Conservation (phyloP, 2,888 invertebrate species). For the Melinaea marsaeus region DNA sequence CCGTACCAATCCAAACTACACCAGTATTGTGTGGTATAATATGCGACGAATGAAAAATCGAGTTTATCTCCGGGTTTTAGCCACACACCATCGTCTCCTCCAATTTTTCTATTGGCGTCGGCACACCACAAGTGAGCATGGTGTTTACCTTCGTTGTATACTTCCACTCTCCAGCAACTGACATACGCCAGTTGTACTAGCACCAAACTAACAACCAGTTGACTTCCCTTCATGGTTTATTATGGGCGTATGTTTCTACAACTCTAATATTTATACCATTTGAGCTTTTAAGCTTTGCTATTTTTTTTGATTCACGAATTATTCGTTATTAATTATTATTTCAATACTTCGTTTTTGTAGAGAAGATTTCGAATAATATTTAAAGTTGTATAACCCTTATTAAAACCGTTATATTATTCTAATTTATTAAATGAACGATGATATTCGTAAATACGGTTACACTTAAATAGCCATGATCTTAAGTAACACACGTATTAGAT, state of each 20-base stretch:
- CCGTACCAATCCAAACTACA: conserved; percentile 2
- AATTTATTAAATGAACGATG: too few relatives aligned
- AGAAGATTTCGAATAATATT: too few relatives aligned
- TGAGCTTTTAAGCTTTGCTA: too few relatives aligned
- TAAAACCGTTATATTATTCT: too few relatives aligned
- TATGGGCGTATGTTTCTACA: background rate
- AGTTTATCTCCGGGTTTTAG: background rate
- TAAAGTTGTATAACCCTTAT: too few relatives aligned
- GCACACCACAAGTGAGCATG: conserved; percentile 2
- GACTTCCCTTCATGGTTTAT: background rate
- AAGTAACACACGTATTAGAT: too few relatives aligned
- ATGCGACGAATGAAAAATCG: background rate
- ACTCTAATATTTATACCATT: too few relatives aligned
- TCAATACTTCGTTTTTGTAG: too few relatives aligned
- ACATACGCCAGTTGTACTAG: background rate
- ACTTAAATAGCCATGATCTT: too few relatives aligned
- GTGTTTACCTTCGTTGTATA: background rate
- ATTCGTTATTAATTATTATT: too few relatives aligned
- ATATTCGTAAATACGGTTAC: too few relatives aligned
- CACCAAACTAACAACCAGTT: background rate
- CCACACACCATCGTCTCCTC: conserved; percentile 1
- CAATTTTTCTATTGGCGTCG: background rate
- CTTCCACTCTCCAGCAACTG: background rate
- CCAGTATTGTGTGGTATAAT: background rate
- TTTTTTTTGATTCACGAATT: too few relatives aligned